A percentile compares a stretch with the other conserved stretches of the same genome.
Evolutionary conservation across 1,140 invertebrate genomes (phyloP).

Genomic region (Drosophila kohkoa): DNA sequence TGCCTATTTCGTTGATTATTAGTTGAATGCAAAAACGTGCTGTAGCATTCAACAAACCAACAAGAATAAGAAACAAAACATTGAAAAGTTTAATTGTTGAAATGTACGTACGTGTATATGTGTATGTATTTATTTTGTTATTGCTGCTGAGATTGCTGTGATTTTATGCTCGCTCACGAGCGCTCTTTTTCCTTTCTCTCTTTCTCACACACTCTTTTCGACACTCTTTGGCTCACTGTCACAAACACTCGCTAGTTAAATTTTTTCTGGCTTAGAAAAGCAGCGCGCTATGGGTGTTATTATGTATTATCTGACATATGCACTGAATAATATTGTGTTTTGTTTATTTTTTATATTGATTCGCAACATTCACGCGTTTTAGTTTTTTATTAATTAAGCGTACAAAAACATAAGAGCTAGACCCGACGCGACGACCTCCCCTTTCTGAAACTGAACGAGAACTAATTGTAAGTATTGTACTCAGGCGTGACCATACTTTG

Average conservation of each 20-base stretch:
- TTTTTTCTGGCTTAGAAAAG: constrained; percentile 27
- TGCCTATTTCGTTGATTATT: constrained; percentile 49
- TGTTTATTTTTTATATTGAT: constrained; percentile 44
- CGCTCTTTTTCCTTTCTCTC: constrained; percentile 37
- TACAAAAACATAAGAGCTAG: constrained; percentile 23
- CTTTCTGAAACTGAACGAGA: constrained; percentile 40
- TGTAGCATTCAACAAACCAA: constrained; percentile 9
- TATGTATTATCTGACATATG: constrained; percentile 31
- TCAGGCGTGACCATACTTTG: constrained; percentile 7
- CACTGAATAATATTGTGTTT: constrained; percentile 17
- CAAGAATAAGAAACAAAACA: constrained; percentile 38
- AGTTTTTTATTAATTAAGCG: constrained; percentile 60
- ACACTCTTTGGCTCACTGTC: constrained; percentile 37
- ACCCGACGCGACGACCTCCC: constrained; percentile 19
- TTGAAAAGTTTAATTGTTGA: constrained; percentile 30
- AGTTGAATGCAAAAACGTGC: constrained; percentile 27
- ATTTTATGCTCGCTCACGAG: constrained; percentile 66
- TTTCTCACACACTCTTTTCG: constrained; percentile 25
- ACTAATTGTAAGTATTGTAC: constrained; percentile 36
- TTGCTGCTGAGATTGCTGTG: constrained; percentile 60
- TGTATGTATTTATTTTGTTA: constrained; percentile 70
- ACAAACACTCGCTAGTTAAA: constrained; percentile 49
- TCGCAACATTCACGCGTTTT: constrained; percentile 49
- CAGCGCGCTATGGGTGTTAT: constrained; percentile 17
- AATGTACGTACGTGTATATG: constrained; percentile 51